Base-by-base conservation (phyloP, 2,888 invertebrate species). In the Pecten maximus region DNA sequence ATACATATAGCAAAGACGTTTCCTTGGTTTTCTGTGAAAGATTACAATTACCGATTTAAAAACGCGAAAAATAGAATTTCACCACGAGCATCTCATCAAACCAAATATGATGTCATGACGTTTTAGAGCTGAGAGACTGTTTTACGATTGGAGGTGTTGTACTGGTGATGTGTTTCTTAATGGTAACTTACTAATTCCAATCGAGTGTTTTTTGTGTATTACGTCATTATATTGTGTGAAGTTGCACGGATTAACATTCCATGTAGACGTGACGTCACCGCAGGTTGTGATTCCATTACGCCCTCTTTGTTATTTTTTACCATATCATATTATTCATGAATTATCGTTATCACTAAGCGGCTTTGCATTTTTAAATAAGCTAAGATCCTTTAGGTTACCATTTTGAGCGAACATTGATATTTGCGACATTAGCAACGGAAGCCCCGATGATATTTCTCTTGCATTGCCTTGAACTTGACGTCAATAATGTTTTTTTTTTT, bases 271-370 rank as follows among this genome's bases (percentile, higher is more conserved):
- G 28, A 74, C 28, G 74, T 74, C 74, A 74, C 35, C 35, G 35
- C 74, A 74, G 74, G 74, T 74, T 74, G 74, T 74, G 74, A 74
- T 74, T 28, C 35, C 74, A 74, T 74, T 74, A 35, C 23, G 74
- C 28, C 74, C 74, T 28, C 1, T 74, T 28, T 8, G 54, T 74
- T 74, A 35, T 74, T 74, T 74, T 28, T 35, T 74, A 35, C 74
- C 28, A 74, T 74, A 35, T 74, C 74, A 74, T 35, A 35, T 35
- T 3, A 74, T 28, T 35, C 6, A 74, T 28, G 10, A 6, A 35
- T 44, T 54, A 23, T 54, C 19, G 8, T 54, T n/a, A 54, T 54
- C 54, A 3, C n/a, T 54, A 54, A 3, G 23, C 54, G 19, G 54
- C 54, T 54, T 54, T 23, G 23, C n/a, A n/a, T n/a, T n/a, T n/a